Base-by-base conservation (phyloP, 2,797 vertebrate species). In the Gymnopithys bicolor region DNA sequence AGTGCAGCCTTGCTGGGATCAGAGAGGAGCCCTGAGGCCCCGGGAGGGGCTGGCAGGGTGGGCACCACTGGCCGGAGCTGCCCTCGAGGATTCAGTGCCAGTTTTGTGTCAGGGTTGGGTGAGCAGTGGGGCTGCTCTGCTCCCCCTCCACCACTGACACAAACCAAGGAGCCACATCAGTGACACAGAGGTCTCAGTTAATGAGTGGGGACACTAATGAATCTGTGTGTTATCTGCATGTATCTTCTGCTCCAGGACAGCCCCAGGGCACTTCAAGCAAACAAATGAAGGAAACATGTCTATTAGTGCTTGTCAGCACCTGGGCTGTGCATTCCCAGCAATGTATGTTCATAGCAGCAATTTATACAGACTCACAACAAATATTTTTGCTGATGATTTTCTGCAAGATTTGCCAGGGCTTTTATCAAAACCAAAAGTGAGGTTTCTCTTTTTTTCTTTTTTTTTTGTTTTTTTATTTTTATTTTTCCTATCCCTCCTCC, bases 171-270 rank as follows among this genome's bases (percentile, higher is more conserved):
- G 52, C 92, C 60, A 37, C 62, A 52, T 33, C 83, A 67, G 69
- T 35, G 80, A 6, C 33, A 21, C 39, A 5, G 60, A 62, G 89
- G 67, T 11, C 93, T 82, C 2, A 1, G 52, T 63, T 95, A 95
- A 90, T 70, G 56, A 95, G 84, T 75, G 67, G 74, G 64, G 67
- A 46, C 84, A 51, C 67, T 93, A 94, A 95, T 77, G 86, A 96
- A 73, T 71, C 83, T 84, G 14, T 59, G 19, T 48, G 74, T 93
- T 88, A 46, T 46, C 51, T 60, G 70, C 16, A 1, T 11, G 80
- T 23, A 43, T 86, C 74, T 67, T 92, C 70, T 84, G 94, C 88
- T 92, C 48, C 32, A 66, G 86, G 80, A 79, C 80, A 90, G 93
- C 95, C 86, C 71, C 8, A 0, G 70, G 90, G 92, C 6, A 0